Evolutionary conservation across 2,113 vertebrate genomes (phyloP).

Genomic region (Monarcha castaneiventris): DNA sequence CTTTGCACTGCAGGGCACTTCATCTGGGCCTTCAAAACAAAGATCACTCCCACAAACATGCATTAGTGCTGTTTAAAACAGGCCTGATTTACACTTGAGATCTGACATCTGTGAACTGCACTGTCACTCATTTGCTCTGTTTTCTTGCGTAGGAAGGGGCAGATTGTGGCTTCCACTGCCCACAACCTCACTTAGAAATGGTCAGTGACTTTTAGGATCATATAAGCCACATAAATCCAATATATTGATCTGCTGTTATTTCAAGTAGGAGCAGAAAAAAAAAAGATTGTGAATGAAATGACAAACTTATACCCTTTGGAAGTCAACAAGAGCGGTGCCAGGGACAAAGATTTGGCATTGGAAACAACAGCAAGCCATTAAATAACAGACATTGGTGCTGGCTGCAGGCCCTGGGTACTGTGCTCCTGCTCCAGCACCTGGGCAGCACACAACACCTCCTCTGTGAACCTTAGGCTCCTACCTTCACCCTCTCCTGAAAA

Average conservation of each 20-base stretch:
- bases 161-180: background rate
- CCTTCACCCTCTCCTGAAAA: background rate
- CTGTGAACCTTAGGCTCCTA: background rate
- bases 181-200: background rate
- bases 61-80: background rate
- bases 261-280: background rate
- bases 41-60: background rate
- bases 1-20: background rate
- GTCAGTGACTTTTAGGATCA: background rate
- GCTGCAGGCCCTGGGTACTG: background rate
- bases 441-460: background rate
- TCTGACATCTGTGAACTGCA: background rate
- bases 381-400: background rate
- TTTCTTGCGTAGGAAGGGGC: background rate
- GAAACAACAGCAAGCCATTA: background rate
- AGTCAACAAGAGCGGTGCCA: conserved; percentile 18
- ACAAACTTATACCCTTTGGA: background rate
- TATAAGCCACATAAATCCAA: background rate
- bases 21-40: background rate
- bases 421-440: background rate
- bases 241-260: background rate
- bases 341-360: background rate
- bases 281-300: background rate
- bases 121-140: background rate
- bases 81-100: background rate